Evolutionary conservation across 2,888 invertebrate species (phyloP).

Genomic region (Diplolepis rosae): DNA sequence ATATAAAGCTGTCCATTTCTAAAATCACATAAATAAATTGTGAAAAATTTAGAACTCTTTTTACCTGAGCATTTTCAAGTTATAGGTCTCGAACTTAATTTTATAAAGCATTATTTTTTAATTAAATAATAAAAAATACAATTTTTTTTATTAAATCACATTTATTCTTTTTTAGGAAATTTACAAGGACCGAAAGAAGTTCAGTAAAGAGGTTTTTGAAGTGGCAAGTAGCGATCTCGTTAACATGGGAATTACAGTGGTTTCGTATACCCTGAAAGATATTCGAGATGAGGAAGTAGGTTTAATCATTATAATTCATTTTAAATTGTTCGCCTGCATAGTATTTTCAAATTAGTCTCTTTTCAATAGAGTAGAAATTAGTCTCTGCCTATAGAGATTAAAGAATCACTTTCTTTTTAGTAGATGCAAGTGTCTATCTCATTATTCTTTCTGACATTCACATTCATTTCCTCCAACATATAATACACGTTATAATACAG

Average conservation of each 20-base stretch:
- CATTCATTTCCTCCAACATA: constrained; percentile 34
- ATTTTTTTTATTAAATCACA: not conserved
- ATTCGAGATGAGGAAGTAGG: constrained; percentile 95
- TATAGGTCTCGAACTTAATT: not conserved
- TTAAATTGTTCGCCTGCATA: constrained; percentile 31
- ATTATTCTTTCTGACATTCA: constrained; percentile 30
- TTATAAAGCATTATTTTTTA: not conserved
- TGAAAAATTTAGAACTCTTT: too few species aligned
- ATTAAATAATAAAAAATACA: not conserved
- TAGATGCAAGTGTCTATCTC: constrained; percentile 23
- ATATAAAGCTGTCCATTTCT: too few species aligned
- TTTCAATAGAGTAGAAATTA: constrained; percentile 7
- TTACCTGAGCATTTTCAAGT: too few species aligned
- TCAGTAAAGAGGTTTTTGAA: constrained; percentile 95
- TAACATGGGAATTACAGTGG: constrained; percentile 97
- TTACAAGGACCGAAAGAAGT: constrained; percentile 96
- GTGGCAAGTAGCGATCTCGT: constrained; percentile 96
- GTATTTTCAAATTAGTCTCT: constrained; percentile 18
- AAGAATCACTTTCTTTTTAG: not conserved
- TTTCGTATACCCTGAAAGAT: constrained; percentile 95
- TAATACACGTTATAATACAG: constrained; percentile 38
- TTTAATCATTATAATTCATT: constrained; percentile 38
- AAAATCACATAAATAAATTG: too few species aligned
- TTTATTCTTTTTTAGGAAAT: constrained; percentile 79
- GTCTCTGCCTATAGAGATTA: not conserved